Evolutionary conservation across 2,113 vertebrate genomes (phyloP).

Genomic region (Eulemur rufifrons): DNA sequence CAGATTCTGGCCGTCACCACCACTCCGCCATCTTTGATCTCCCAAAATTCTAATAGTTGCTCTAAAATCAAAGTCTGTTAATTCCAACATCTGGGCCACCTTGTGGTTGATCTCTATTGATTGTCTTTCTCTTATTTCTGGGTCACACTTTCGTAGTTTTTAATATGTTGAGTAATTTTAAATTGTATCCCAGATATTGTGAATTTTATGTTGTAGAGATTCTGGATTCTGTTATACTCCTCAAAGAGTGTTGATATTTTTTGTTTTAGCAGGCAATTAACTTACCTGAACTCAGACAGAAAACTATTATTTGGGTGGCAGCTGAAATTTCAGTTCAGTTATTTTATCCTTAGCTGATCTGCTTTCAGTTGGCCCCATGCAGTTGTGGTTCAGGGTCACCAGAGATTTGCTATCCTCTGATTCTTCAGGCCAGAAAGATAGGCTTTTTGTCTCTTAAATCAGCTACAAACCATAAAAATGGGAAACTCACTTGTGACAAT

Average conservation of each 20-base stretch:
- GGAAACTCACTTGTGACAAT: background rate
- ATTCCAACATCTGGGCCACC: background rate
- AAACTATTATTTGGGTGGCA: background rate
- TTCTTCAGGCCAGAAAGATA: background rate
- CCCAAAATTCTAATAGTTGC: constrained; percentile 2
- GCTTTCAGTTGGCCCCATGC: background rate
- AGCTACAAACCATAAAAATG: background rate
- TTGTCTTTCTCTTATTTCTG: background rate
- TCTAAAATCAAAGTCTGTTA: background rate
- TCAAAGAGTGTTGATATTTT: background rate
- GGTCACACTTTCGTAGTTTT: background rate
- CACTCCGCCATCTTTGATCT: too few relatives aligned
- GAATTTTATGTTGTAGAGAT: constrained; percentile 19
- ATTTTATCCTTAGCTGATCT: background rate
- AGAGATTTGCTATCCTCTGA: constrained; percentile 2
- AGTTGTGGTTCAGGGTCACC: background rate
- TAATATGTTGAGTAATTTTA: constrained; percentile 10
- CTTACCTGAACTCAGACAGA: background rate
- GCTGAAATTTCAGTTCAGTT: background rate
- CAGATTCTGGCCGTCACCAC: too few relatives aligned
- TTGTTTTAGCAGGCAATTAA: background rate
- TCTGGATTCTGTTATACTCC: background rate
- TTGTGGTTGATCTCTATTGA: background rate
- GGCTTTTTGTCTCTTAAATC: background rate
- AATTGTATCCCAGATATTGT: background rate